Conservation (phyloP, 2,888 invertebrate genomes). For the Danaus chrysippus region DNA sequence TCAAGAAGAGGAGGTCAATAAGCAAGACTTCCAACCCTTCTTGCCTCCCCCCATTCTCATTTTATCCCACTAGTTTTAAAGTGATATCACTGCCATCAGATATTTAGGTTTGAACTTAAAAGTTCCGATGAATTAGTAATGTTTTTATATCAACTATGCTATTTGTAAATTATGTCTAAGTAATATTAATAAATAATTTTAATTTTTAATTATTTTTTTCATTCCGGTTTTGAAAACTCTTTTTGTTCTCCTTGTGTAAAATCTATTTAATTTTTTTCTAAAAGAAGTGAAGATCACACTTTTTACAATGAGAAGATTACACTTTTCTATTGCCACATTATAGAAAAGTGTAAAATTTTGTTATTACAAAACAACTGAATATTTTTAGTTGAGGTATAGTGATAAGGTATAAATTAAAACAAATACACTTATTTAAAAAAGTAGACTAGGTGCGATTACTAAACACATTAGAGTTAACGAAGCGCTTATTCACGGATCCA, state of each 20-base stretch:
- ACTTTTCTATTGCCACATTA: too few species aligned
- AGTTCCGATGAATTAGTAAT: slow-evolving; percentile 46
- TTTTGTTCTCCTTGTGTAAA: not conserved
- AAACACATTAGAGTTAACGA: too few species aligned
- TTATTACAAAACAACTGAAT: too few species aligned
- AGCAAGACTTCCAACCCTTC: slow-evolving; percentile 22
- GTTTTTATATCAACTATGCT: slow-evolving; percentile 57
- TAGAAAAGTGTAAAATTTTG: too few species aligned
- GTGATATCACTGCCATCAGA: slow-evolving; percentile 32
- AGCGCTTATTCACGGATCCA: too few species aligned
- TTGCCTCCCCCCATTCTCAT: slow-evolving; percentile 26
- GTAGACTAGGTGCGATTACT: too few species aligned
- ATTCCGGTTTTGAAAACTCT: slow-evolving; percentile 2
- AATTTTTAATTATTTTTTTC: slow-evolving; percentile 32
- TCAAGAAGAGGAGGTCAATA: slow-evolving; percentile 60
- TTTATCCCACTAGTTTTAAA: slow-evolving; percentile 11
- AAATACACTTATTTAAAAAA: too few species aligned
- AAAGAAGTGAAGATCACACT: too few species aligned
- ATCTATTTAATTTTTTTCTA: too few species aligned
- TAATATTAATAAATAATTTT: slow-evolving; percentile 67
- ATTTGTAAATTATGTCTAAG: slow-evolving; percentile 72
- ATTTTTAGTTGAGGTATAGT: too few species aligned
- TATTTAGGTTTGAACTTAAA: slow-evolving; percentile 39
- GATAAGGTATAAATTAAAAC: too few species aligned
- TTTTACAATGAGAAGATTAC: too few species aligned